Evolutionary conservation across 2,113 vertebrate genomes (phyloP), one percentile per base, ranked within the genome.

Genomic region (rabbit (Oryctolagus cuniculus)): DNA sequence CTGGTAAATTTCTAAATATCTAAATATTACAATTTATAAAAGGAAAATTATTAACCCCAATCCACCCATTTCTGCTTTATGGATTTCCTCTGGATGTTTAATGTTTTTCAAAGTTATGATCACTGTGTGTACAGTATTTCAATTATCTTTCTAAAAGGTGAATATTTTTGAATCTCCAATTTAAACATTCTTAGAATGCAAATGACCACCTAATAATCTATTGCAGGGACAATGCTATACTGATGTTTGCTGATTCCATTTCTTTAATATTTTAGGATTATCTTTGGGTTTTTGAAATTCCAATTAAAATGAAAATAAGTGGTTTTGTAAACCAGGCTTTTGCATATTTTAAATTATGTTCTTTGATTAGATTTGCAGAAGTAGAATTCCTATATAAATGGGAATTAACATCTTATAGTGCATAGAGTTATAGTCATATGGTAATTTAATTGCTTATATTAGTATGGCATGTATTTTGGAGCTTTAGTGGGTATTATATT

Each of bases 291-390:
- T 83, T 75, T 53, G 13, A 74, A 25, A 80, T 81, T 61, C 53
- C n/a, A 86, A 74, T 51, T 67, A 80, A 21, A 22, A 81, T 24
- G 12, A 90, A 95, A 82, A 63, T 34, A 87, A 81, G 70, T 77
- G 51, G 6, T 44, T 75, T 66, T 49, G 2, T 93, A 73, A 79
- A 36, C 55, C 6, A 58, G 13, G 0, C 0, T 34, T 72, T 83
- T 92, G 3, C 19, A 6, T 34, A 64, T 91, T 69, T 82, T 69
- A 53, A 44, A 44, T 55, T 64, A 55, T 29, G 8, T 83, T 82
- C 10, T 77, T 78, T 34, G 3, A 77, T 67, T 69, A 61, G 22
- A 69, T 63, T 87, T 31, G 31, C 10, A 77, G 9, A 69, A 24
- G 9, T 31, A 81, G 36, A 44, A 77, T 63, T 77, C 77, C 24